A percentile compares a stretch with the other conserved stretches of the same genome.
Evolutionary conservation across 1,140 invertebrate genomes (phyloP).

Genomic region (Papilio machaon): DNA sequence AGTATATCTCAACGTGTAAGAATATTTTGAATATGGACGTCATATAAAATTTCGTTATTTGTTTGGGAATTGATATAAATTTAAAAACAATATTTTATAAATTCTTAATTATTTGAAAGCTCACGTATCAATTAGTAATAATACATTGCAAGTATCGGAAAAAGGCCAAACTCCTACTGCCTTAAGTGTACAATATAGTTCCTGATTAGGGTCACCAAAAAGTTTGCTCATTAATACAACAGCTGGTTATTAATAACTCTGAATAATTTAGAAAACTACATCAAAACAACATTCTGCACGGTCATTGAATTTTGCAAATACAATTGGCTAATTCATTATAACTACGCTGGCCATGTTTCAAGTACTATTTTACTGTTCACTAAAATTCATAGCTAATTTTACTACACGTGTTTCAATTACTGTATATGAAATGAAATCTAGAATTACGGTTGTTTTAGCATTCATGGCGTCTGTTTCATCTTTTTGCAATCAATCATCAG

Average conservation of each 20-base stretch:
- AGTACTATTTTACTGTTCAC: conserved; percentile 30
- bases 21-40: too few relatives aligned
- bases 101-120: too few relatives aligned
- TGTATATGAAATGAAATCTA: conserved; percentile 24
- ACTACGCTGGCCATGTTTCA: conserved; percentile 38
- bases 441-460: conserved; percentile 21
- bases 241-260: conserved; percentile 6
- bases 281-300: conserved; percentile 24
- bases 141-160: too few relatives aligned
- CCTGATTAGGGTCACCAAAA: too few relatives aligned
- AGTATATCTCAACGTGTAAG: too few relatives aligned
- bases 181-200: too few relatives aligned
- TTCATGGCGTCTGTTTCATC: neutral
- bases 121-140: too few relatives aligned
- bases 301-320: conserved; percentile 28
- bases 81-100: too few relatives aligned
- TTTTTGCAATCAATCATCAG: neutral
- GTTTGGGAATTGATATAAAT: too few relatives aligned
- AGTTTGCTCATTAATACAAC: neutral
- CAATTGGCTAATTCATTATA: conserved; percentile 25
- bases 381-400: conserved; percentile 36
- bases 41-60: too few relatives aligned
- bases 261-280: conserved; percentile 15
- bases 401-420: conserved; percentile 32
- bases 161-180: too few relatives aligned